Evolutionary conservation across 2,797 vertebrate genomes (phyloP).

Genomic region (Glyptemys insculpta): DNA sequence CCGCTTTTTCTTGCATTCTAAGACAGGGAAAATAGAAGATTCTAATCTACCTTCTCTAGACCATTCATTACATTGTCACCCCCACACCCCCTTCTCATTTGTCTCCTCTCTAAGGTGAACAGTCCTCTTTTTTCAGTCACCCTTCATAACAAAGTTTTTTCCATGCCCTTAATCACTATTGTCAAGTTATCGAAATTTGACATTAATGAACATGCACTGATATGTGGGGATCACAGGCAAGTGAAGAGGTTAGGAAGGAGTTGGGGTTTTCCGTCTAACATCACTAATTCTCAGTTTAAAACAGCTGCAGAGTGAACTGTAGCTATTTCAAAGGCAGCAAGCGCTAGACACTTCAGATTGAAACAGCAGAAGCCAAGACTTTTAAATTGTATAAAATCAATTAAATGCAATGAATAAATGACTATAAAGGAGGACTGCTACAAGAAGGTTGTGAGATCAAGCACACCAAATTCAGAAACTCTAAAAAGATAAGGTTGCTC

Average conservation of each 20-base stretch:
- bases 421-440: background rate
- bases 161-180: background rate
- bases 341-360: background rate
- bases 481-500: background rate
- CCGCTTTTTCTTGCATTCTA: constrained; percentile 17
- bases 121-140: constrained; percentile 18
- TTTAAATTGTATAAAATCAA: constrained; percentile 49
- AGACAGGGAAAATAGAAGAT: constrained; percentile 21
- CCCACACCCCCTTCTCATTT: constrained; percentile 16
- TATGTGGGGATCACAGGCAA: background rate
- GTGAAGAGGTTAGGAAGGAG: background rate
- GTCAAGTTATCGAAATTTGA: background rate
- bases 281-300: background rate
- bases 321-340: background rate
- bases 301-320: background rate
- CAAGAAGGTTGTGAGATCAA: background rate
- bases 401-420: background rate
- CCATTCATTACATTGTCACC: constrained; percentile 42
- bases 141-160: background rate
- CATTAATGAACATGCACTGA: background rate
- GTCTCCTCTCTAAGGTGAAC: constrained; percentile 46
- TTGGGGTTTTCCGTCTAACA: background rate
- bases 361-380: background rate
- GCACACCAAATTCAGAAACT: background rate
- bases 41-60: constrained; percentile 63